phyloP scores from a whole-genome alignment of 2,113 vertebrate species.

The Anser cygnoides region DNA sequence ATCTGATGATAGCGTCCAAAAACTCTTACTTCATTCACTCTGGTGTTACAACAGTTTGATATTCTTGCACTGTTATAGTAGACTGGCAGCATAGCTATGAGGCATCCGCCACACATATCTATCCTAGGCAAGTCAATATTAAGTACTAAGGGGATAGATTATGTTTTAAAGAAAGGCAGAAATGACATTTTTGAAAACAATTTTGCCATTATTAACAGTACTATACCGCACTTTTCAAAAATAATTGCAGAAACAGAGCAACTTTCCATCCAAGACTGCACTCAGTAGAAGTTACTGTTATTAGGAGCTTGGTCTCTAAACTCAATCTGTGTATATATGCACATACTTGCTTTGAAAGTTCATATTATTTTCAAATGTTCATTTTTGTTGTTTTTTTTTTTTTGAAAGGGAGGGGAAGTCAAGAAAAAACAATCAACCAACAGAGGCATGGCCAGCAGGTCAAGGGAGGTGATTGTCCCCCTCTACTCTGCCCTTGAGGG shows the following conservation, averaged over 20 bases:
- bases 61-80: accelerated
- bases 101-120: not conserved
- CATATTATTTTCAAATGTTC: not conserved
- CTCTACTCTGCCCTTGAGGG: too few relatives aligned
- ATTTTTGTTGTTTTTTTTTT: not conserved
- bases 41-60: accelerated
- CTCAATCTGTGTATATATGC: not conserved
- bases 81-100: not conserved
- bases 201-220: not conserved
- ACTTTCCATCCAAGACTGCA: not conserved
- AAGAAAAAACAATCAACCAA: not conserved
- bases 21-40: not conserved
- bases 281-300: not conserved
- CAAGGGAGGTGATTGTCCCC: too few relatives aligned
- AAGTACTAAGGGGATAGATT: not conserved
- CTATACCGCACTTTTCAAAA: not conserved
- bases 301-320: too few relatives aligned
- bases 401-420: not conserved
- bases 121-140: not conserved
- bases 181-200: not conserved
- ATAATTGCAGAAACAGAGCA: not conserved
- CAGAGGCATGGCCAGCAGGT: too few relatives aligned
- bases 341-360: not conserved
- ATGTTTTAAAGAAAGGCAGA: not conserved
- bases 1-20: not conserved